Base-by-base conservation (phyloP, 2,888 invertebrate genomes). In the Icerya purchasi region DNA sequence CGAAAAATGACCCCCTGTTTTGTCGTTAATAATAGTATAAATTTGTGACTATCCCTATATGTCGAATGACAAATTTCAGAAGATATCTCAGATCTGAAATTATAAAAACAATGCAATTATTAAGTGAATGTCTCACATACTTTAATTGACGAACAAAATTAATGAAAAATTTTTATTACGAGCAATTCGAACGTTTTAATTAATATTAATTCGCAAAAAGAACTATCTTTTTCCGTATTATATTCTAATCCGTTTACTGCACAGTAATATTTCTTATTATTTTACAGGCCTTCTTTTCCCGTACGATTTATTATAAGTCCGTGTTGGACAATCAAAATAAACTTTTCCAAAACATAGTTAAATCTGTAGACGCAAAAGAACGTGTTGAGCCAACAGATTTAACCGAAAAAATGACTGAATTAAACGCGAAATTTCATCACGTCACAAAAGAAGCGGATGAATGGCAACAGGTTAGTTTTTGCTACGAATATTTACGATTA, bases 321-420 rank as follows among this genome's bases (percentile, higher is more conserved):
- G 90, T 92, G 86, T 71, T 94, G 62, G 93, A 93, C 68, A 91
- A 89, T 70, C 92, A 92, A 74, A 92, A 92, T 72, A 92, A 92
- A 73, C 86, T 93, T 53, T 83, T 90, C 74, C 83, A 84, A 69
- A 89, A 84, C 69, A 84, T 94, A 54, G 78, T 86, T 1, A 84
- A 83, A 68, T 79, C 86, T 0, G 82, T 88, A 0, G 82, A 85
- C 66, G 76, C 79, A 52, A 82, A 83, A 65, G 80, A 82, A 61
- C 52, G 52, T 52, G 83, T 83, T 64, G 79, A 87, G 2, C 84
- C 86, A 67, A 62, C 62, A 51, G 67, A 68, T 19, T 69, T 75
- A 25, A 72, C 74, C 56, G 74, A 77, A 0, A 80, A 79, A 57
- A 85, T 93, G 81, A 77, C 82, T 57, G 79, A 84, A 62, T 72